phyloP scores from a whole-genome alignment of 2,888 invertebrate species.

The Thysanoteuthis rhombus region DNA sequence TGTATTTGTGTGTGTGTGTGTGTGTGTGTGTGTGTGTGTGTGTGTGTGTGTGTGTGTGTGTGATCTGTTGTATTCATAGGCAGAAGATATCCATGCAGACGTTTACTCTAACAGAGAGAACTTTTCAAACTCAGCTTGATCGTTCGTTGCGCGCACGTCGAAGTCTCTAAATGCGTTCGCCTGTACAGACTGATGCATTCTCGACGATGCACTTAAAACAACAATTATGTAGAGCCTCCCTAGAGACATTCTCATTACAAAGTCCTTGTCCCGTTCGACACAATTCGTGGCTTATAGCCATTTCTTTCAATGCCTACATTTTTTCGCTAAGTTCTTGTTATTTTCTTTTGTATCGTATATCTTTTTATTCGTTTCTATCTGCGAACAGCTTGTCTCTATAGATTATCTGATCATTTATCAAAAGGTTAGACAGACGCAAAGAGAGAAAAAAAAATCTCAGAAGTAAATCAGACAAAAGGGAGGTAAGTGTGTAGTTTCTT shows the following conservation, averaged over 20 bases:
- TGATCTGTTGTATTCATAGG: no score
- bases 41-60: no score
- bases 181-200: background rate
- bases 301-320: background rate
- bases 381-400: background rate
- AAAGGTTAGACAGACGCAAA: background rate
- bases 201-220: background rate
- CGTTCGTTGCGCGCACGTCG: background rate
- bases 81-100: no score
- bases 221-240: background rate
- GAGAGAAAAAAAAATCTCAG: no score
- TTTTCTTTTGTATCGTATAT: background rate
- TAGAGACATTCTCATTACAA: background rate
- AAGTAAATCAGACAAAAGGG: no score
- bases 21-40: background rate
- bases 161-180: background rate
- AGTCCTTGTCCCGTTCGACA: background rate
- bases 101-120: background rate
- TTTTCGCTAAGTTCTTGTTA: background rate
- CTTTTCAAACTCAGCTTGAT: background rate
- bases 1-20: background rate
- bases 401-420: background rate
- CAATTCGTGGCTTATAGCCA: conserved; percentile 12
- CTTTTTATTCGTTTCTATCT: background rate
- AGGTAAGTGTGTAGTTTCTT: no score